phyloP scores from a whole-genome alignment of 2,797 vertebrate species.

The Anas acuta region DNA sequence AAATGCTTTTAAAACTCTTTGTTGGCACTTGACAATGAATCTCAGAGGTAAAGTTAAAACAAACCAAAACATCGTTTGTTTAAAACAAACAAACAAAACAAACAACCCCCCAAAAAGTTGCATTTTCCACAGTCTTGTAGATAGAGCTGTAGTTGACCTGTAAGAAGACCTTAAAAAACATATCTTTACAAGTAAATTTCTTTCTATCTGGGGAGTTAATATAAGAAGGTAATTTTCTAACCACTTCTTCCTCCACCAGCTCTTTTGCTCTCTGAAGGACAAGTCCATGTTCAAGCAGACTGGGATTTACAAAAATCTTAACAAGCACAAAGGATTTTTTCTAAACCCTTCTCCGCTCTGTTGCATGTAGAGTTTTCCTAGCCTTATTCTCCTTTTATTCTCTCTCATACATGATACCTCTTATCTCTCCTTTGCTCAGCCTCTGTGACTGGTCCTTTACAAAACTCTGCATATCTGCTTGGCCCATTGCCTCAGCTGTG shows the following conservation, averaged over 20 bases:
- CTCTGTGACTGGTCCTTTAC: background rate
- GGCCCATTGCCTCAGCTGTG: background rate
- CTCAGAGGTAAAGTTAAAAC: background rate
- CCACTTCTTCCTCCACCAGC: background rate
- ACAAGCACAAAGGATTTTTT: conserved; percentile 44
- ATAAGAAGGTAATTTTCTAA: conserved; percentile 42
- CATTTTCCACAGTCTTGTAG: conserved; percentile 7
- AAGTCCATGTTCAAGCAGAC: background rate
- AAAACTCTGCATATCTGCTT: background rate
- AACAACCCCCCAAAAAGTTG: background rate
- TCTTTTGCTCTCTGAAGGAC: background rate
- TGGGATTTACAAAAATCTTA: conserved; percentile 51
- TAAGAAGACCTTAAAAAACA: conserved; percentile 52
- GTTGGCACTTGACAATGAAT: background rate
- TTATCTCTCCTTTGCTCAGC: background rate
- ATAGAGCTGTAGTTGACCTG: conserved; percentile 34
- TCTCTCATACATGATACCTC: background rate
- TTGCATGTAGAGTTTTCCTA: background rate
- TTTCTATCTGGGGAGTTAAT: conserved; percentile 19
- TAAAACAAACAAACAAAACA: too few species aligned
- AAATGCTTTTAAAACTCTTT: conserved; percentile 36
- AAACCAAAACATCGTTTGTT: background rate
- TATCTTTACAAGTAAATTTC: background rate
- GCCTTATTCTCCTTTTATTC: background rate
- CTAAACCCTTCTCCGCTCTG: background rate